Conservation (phyloP, 2,113 vertebrate species). For the Orthonyx spaldingii region DNA sequence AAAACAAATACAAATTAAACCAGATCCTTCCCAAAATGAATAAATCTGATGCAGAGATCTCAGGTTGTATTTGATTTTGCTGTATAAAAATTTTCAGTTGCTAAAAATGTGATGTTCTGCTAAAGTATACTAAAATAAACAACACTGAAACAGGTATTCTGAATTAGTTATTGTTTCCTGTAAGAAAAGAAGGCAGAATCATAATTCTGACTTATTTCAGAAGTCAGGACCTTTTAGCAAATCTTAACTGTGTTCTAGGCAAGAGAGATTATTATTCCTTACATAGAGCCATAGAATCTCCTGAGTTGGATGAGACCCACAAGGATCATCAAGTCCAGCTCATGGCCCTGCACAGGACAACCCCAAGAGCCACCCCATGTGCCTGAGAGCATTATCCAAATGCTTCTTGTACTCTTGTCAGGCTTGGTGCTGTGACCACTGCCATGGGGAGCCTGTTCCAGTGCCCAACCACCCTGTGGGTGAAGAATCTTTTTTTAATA, state of each 20-base stretch:
- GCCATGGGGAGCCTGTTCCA: background rate
- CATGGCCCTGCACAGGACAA: background rate
- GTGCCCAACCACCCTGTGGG: rapidly evolving
- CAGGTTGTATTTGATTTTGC: background rate
- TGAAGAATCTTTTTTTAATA: background rate
- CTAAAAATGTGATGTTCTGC: background rate
- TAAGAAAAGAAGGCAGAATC: background rate
- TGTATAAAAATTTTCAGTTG: background rate
- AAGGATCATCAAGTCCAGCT: too few relatives aligned
- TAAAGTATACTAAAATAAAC: background rate
- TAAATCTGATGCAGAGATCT: background rate
- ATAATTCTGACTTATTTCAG: background rate
- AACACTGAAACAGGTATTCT: background rate
- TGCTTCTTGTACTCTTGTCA: background rate
- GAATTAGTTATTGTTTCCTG: background rate
- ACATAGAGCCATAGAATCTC: background rate
- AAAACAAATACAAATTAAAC: background rate
- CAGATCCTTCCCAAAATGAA: background rate
- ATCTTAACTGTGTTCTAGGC: background rate
- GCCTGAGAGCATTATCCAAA: background rate
- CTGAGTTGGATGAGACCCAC: background rate
- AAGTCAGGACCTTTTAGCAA: background rate
- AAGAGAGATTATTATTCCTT: background rate
- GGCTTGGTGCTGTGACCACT: background rate
- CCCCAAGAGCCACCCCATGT: too few relatives aligned